Base-by-base conservation (phyloP, 2,888 invertebrate genomes). In the Miltochrista miniata region DNA sequence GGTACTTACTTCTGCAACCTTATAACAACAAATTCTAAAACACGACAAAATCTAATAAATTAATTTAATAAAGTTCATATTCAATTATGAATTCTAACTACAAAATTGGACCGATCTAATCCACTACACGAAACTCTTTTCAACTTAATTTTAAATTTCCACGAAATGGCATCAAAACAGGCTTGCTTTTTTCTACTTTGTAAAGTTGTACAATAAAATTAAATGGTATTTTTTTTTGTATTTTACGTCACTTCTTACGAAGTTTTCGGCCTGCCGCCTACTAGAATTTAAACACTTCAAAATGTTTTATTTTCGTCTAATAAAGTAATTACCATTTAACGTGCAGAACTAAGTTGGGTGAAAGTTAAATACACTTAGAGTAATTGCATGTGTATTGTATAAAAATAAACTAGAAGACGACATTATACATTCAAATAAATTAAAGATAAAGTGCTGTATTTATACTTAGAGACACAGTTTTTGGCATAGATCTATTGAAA, bases 121-220 rank as follows among this genome's bases (percentile, higher is more conserved):
- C 50, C 54, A 62, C 61, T 67, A 59, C 57, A 59, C 59, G n/a
- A 54, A 48, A 39, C 34, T 55, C 54, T 70, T 64, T 69, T 51
- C 48, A 55, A 72, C 48, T 72, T 70, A 54, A 55, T 43, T 60
- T 51, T 54, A 64, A 74, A 72, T 74, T 74, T 74, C 76, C 76
- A 68, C 61, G 56, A 74, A 77, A 65, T 73, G 64, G 70, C 66
- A 74, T 66, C 66, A 24, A 24, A 77, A 75, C 73, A 74, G 68
- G 76, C 72, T 73, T 77, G 68, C 75, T 72, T 75, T 76, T 76
- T 77, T 80, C 71, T 70, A 77, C 73, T 76, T 77, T 74, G 69
- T 56, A 41, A 70, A 81, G 72, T 78, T 77, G 54, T 61, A 71
- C 74, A 79, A 74, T 79, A 75, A 81, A 79, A 65, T 69, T 64